Percentiles rank a stretch among this genome's conserved stretches.
Evolutionary conservation across 2,888 invertebrate genomes (phyloP).

Genomic region (Hirtodrosophila duncani): DNA sequence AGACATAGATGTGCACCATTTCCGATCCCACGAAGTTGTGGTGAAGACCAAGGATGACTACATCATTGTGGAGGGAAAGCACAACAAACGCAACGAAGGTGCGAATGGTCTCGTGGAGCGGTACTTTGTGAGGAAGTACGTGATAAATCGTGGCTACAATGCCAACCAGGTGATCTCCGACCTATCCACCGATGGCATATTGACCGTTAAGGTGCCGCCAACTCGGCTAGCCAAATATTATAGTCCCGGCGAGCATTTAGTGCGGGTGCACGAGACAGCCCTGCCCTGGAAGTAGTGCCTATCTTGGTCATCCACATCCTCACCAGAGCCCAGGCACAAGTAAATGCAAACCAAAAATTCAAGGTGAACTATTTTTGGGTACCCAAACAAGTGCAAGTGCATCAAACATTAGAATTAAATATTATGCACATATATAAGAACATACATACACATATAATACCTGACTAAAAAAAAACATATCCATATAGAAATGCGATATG

Average conservation of each 20-base stretch:
- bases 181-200: slow-evolving; percentile 86
- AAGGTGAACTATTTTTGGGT: slow-evolving; percentile 61
- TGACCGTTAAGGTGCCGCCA: slow-evolving; percentile 84
- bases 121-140: slow-evolving; percentile 86
- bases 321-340: background rate
- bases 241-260: slow-evolving; percentile 75
- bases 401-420: slow-evolving; percentile 33
- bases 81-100: slow-evolving; percentile 85
- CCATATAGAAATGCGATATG: slow-evolving; percentile 21
- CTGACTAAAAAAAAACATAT: no score
- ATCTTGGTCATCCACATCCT: background rate
- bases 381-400: slow-evolving; percentile 12
- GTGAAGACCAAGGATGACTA: slow-evolving; percentile 87
- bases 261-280: slow-evolving; percentile 81
- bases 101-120: slow-evolving; percentile 84
- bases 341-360: slow-evolving; percentile 16
- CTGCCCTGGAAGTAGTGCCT: slow-evolving; percentile 67
- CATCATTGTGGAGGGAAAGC: slow-evolving; percentile 86
- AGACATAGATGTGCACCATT: slow-evolving; percentile 88
- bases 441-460: background rate
- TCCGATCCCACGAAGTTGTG: slow-evolving; percentile 86
- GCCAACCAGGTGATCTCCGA: slow-evolving; percentile 85
- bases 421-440: no score
- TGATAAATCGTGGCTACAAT: slow-evolving; percentile 87
- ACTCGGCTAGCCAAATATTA: slow-evolving; percentile 72